phyloP scores from a whole-genome alignment of 2,888 invertebrate species.

The Beris morrisii region DNA sequence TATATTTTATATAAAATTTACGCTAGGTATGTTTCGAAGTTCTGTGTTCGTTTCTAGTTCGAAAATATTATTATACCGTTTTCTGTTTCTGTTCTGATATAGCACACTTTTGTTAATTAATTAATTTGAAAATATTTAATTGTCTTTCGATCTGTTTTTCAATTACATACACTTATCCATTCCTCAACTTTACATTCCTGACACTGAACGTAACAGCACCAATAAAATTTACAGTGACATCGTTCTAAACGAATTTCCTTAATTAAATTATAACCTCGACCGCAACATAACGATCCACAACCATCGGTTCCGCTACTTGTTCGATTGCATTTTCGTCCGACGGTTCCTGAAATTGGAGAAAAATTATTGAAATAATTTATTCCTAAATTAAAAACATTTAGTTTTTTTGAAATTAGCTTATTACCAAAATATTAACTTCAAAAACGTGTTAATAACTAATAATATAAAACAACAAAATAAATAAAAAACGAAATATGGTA shows the following conservation, averaged over 20 bases:
- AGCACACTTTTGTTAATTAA: constrained; percentile 46
- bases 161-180: constrained; percentile 91
- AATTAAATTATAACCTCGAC: constrained; percentile 81
- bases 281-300: constrained; percentile 87
- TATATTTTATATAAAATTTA: constrained; percentile 49
- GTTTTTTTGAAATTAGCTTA: not conserved
- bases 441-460: not conserved
- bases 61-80: constrained; percentile 13
- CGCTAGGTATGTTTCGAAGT: constrained; percentile 24
- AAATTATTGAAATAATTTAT: too few species aligned
- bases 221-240: constrained; percentile 89
- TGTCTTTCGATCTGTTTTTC: constrained; percentile 43
- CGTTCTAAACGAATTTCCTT: constrained; percentile 75
- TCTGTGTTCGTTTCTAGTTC: too few species aligned
- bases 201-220: constrained; percentile 93
- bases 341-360: constrained; percentile 60
- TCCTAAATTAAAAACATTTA: not conserved
- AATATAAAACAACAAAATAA: too few species aligned
- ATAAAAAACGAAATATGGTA: too few species aligned
- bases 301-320: constrained; percentile 73
- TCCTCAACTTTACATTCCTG: constrained; percentile 83
- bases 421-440: not conserved
- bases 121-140: constrained; percentile 29
- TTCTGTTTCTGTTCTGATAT: constrained; percentile 43
- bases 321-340: constrained; percentile 76